Evolutionary conservation across 2,113 vertebrate species (phyloP).

Genomic region (Arenaria interpres): DNA sequence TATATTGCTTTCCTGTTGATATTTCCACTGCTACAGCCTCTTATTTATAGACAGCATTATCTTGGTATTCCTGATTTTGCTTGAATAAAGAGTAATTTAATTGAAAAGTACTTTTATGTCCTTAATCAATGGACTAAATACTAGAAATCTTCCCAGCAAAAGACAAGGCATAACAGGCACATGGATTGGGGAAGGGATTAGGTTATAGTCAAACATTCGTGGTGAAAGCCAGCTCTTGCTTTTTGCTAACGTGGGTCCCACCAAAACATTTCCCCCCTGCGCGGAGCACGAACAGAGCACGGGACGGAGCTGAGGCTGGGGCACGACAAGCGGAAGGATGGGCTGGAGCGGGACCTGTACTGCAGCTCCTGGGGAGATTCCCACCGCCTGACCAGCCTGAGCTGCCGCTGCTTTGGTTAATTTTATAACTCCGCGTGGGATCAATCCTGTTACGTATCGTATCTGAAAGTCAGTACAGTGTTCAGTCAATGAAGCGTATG

Average conservation of each 20-base stretch:
- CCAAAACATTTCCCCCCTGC: neutral
- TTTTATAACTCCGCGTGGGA: fast-evolving
- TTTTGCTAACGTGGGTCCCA: neutral
- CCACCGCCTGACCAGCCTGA: neutral
- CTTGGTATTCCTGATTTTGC: neutral
- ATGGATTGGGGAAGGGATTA: neutral
- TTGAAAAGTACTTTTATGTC: neutral
- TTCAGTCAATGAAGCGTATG: neutral
- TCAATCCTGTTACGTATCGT: fast-evolving
- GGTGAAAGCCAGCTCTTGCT: neutral
- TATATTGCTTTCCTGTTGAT: neutral
- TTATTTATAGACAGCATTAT: neutral
- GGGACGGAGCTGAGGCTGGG: neutral
- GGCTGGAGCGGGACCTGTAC: neutral
- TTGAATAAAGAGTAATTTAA: neutral
- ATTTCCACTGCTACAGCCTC: neutral
- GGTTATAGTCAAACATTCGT: neutral
- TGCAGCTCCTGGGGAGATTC: neutral
- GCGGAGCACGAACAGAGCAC: neutral
- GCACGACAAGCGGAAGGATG: neutral
- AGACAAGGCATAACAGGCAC: neutral
- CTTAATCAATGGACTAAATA: neutral
- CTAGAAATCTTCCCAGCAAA: neutral
- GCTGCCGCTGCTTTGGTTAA: neutral
- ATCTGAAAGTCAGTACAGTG: neutral